phyloP scores from a whole-genome alignment of 2,888 invertebrate genomes.

The Cheilosia urbana region DNA sequence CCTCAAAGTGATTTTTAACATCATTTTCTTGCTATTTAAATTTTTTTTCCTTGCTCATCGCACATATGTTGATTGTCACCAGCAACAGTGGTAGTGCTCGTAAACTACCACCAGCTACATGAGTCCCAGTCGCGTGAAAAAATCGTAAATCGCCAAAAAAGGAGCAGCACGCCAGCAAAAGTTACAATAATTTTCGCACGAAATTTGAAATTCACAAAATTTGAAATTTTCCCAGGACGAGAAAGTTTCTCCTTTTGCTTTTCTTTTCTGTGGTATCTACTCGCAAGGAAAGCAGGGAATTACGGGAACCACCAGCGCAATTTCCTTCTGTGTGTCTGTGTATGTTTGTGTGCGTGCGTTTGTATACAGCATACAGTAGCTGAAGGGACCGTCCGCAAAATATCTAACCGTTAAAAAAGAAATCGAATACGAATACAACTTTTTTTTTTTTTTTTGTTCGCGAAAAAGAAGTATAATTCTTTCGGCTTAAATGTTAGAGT shows the following conservation, averaged over 20 bases:
- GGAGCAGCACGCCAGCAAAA: constrained; percentile 5
- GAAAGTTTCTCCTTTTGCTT: constrained; percentile 68
- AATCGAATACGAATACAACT: not conserved
- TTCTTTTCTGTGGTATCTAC: constrained; percentile 73
- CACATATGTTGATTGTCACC: constrained; percentile 70
- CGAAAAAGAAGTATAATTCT: not conserved
- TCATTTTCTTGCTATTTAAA: constrained; percentile 42
- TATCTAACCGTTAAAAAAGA: constrained; percentile 56
- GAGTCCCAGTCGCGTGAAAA: constrained; percentile 14
- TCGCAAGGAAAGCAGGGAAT: constrained; percentile 74
- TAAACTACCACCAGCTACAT: constrained; percentile 4
- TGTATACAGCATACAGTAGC: constrained; percentile 57
- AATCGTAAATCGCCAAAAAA: constrained; percentile 1
- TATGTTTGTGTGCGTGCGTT: constrained; percentile 56
- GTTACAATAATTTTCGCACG: constrained; percentile 34
- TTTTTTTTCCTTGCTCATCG: constrained; percentile 39
- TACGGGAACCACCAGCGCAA: constrained; percentile 71
- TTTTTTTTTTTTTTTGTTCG: not conserved
- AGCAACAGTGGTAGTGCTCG: constrained; percentile 64
- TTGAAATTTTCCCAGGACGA: constrained; percentile 72
- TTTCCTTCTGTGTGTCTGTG: constrained; percentile 55
- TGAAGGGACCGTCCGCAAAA: constrained; percentile 56
- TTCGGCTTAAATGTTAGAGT: constrained; percentile 9
- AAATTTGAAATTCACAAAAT: constrained; percentile 59
- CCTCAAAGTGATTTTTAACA: constrained; percentile 20